Percentiles rank a stretch among this genome's conserved stretches.
Conservation (phyloP, 1,140 invertebrate species). For the Macrobrachium nipponense region DNA sequence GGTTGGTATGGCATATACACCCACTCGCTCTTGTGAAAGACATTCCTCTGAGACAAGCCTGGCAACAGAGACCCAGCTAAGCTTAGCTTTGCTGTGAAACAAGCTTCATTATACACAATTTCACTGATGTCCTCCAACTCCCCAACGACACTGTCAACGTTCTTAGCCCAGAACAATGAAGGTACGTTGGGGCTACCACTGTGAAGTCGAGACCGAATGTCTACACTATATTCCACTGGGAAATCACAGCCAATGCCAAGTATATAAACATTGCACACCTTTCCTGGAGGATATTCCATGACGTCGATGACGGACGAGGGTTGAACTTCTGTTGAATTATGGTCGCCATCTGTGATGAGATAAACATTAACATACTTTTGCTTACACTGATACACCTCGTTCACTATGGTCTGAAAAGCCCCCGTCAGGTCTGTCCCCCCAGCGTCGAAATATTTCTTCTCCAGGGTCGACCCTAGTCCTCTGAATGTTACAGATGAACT, state of each 20-base stretch:
- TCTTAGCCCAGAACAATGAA: slow-evolving; percentile 50
- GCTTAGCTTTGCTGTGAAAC: slow-evolving; percentile 16
- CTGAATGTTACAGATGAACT: neutral
- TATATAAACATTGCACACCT: slow-evolving; percentile 44
- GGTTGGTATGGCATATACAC: neutral
- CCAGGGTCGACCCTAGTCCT: neutral
- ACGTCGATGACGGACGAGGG: slow-evolving; percentile 12
- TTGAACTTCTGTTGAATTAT: slow-evolving; percentile 29
- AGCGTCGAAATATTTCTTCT: neutral
- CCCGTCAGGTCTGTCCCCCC: slow-evolving; percentile 23
- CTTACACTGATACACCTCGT: slow-evolving; percentile 23
- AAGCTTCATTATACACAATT: slow-evolving; percentile 10
- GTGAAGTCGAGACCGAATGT: slow-evolving; percentile 50
- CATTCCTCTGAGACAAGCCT: slow-evolving; percentile 2
- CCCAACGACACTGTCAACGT: neutral
- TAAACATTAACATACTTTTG: slow-evolving; percentile 32
- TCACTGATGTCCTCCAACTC: slow-evolving; percentile 27
- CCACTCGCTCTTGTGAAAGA: slow-evolving; percentile 20
- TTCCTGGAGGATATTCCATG: slow-evolving; percentile 9
- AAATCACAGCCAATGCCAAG: slow-evolving; percentile 37
- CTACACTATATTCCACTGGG: slow-evolving; percentile 53
- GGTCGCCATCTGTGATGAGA: slow-evolving; percentile 48
- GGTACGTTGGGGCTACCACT: slow-evolving; percentile 53
- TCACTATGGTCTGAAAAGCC: slow-evolving; percentile 21
- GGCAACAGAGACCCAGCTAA: slow-evolving; percentile 29